Evolutionary conservation across 2,113 vertebrate species (phyloP).

Genomic region (Acanthisitta chloris): DNA sequence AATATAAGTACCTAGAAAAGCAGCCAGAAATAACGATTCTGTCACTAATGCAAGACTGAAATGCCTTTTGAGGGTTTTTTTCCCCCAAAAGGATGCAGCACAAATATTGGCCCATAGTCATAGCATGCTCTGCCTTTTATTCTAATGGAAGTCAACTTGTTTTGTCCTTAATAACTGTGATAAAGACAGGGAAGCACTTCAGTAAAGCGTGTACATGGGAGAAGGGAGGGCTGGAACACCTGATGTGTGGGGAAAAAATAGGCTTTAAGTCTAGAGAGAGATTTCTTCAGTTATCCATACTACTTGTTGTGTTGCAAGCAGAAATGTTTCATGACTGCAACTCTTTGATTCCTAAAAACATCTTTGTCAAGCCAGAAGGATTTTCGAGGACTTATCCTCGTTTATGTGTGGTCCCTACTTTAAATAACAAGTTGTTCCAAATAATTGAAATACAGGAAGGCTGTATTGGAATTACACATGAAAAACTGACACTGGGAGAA

Average conservation of each 20-base stretch:
- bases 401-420: background rate
- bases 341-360: background rate
- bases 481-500: background rate
- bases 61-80: background rate
- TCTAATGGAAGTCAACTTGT: background rate
- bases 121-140: background rate
- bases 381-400: background rate
- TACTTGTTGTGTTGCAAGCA: background rate
- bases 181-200: background rate
- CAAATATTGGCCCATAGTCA: background rate
- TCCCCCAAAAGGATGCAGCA: background rate
- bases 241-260: rapidly evolving
- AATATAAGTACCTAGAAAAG: background rate
- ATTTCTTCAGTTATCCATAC: background rate
- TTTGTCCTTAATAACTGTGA: background rate
- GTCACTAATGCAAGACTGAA: background rate
- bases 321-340: background rate
- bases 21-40: background rate
- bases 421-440: background rate
- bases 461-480: rapidly evolving
- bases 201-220: background rate
- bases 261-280: background rate
- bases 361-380: background rate
- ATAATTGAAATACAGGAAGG: background rate
- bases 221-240: background rate